These are phyloP conservation scores for Aplocera efformata DNA, from an alignment of 2,888 invertebrate genomes.

Conservation along the genomic window DNA sequence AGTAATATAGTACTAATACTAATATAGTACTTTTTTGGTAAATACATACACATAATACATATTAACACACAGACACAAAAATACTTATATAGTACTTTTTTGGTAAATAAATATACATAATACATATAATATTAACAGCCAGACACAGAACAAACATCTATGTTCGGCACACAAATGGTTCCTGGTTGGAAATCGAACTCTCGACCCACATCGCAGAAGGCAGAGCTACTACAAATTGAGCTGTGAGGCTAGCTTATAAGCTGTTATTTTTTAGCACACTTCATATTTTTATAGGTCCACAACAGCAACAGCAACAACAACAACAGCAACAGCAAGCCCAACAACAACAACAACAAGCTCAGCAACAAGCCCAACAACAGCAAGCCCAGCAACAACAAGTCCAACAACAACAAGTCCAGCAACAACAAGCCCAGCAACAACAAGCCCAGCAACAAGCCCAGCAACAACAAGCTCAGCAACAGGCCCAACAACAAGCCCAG, in stretches of 20 bases:
- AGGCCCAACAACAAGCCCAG: conserved; percentile 46
- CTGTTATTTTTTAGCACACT: too few relatives aligned
- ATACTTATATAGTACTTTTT: too few relatives aligned
- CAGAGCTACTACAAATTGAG: too few relatives aligned
- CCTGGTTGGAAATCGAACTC: too few relatives aligned
- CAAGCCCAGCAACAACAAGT: conserved; percentile 67
- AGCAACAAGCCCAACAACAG: conserved; percentile 26
- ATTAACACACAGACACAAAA: too few relatives aligned
- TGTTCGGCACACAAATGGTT: neutral
- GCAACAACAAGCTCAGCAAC: conserved; percentile 32
- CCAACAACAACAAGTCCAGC: conserved; percentile 50
- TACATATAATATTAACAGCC: neutral
- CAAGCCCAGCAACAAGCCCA: conserved; percentile 23
- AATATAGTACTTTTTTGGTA: too few relatives aligned
- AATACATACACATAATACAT: too few relatives aligned
- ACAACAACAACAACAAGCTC: conserved; percentile 40
- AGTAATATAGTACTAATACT: too few relatives aligned
- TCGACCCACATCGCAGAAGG: too few relatives aligned
- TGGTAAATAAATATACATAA: too few relatives aligned
- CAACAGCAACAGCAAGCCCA: conserved; percentile 46
- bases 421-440: conserved; percentile 48
- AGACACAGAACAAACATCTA: neutral
- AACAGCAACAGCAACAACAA: conserved; percentile 48
- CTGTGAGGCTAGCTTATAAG: too few relatives aligned
- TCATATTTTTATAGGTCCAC: conserved; percentile 27